Percentiles rank a stretch among this genome's conserved stretches.
phyloP scores from a whole-genome alignment of 53 echinoderm and acorn worm species.

The Apostichopus leukothele region DNA sequence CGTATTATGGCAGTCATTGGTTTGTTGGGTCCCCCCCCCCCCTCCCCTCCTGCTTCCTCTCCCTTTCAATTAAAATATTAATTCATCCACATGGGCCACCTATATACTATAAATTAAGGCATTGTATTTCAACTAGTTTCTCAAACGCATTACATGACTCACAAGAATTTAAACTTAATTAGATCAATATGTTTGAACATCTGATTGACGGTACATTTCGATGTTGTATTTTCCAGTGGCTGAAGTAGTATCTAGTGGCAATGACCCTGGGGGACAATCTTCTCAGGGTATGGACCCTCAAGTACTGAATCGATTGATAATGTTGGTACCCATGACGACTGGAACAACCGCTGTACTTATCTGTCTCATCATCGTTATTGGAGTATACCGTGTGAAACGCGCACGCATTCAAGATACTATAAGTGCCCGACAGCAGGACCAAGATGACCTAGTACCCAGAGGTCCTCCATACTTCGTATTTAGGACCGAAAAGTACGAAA shows the following conservation, averaged over 20 bases:
- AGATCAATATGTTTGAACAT: no score
- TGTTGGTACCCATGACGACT: neutral
- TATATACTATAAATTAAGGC: no score
- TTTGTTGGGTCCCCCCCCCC: no score
- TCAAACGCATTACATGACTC: no score
- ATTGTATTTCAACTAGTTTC: no score
- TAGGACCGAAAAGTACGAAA: constrained; percentile 7
- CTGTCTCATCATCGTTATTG: constrained; percentile 24
- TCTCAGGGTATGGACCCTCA: constrained; percentile 2
- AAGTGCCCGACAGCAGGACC: neutral
- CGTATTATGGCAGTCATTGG: no score
- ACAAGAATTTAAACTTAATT: no score
- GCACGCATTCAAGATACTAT: no score
- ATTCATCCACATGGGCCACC: no score
- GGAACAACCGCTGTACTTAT: constrained; percentile 17
- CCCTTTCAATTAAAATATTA: no score
- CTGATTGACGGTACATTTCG: no score
- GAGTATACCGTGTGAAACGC: constrained; percentile 7
- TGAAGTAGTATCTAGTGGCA: constrained; percentile 21
- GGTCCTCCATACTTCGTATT: constrained; percentile 12
- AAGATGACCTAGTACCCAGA: neutral
- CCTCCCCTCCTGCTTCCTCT: no score
- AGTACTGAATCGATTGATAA: neutral
- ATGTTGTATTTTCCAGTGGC: constrained; percentile 1
- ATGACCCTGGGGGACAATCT: neutral